Conservation (phyloP, 2,797 vertebrate genomes). For the Lacerta viridis region DNA sequence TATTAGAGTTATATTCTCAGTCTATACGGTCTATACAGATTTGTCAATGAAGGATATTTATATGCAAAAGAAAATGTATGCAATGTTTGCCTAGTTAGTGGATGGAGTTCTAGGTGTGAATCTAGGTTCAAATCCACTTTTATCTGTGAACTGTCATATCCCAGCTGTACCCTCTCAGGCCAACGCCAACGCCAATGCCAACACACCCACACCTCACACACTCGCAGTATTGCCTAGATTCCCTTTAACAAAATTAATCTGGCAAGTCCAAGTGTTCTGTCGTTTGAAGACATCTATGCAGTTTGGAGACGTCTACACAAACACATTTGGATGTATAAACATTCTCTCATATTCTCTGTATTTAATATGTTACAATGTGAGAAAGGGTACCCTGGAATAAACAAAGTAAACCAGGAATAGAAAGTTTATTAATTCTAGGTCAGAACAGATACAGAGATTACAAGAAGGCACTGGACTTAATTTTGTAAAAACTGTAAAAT, state of each 20-base stretch:
- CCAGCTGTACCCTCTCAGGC: background rate
- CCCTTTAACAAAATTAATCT: background rate
- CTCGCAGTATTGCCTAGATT: background rate
- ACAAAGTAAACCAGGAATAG: too few relatives aligned
- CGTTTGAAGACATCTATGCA: background rate
- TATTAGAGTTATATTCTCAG: background rate
- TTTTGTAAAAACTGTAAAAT: too few relatives aligned
- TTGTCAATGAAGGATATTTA: background rate
- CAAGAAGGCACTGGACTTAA: too few relatives aligned
- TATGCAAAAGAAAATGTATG: background rate
- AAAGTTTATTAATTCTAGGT: too few relatives aligned
- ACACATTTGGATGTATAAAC: too few relatives aligned
- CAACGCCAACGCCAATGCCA: background rate
- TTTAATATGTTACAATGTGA: background rate
- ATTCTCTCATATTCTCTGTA: background rate
- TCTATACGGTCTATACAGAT: too few relatives aligned
- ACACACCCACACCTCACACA: background rate
- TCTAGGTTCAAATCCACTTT: background rate
- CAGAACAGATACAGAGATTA: too few relatives aligned
- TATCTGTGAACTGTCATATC: background rate
- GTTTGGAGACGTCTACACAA: background rate
- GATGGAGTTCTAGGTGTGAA: too few relatives aligned
- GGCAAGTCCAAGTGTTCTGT: background rate
- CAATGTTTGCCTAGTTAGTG: background rate
- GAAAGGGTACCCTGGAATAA: too few relatives aligned